phyloP scores from a whole-genome alignment of 2,888 invertebrate genomes.

The Nebria brevicollis region DNA sequence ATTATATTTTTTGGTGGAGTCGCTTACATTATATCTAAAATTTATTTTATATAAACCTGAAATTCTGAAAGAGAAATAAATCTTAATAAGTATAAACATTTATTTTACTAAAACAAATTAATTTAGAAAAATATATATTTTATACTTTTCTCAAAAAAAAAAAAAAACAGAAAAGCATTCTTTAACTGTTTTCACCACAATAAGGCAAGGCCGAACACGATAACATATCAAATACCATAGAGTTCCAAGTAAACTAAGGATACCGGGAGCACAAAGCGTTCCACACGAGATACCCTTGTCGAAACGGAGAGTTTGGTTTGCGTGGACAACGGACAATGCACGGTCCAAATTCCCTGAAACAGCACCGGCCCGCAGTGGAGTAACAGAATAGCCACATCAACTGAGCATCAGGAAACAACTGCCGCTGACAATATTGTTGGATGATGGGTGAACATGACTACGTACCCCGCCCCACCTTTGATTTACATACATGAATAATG shows the following conservation, averaged over 20 bases:
- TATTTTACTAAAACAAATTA: no score
- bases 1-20: no score
- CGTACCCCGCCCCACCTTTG: background rate
- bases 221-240: background rate
- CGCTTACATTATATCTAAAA: no score
- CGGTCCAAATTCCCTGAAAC: background rate
- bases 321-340: background rate
- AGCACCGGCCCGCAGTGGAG: background rate
- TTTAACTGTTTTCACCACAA: background rate
- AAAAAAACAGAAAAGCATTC: no score
- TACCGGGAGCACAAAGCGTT: background rate
- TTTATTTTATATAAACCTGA: no score
- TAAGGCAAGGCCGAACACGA: background rate
- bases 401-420: background rate
- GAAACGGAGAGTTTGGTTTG: background rate
- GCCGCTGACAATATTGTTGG: background rate
- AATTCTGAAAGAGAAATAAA: no score
- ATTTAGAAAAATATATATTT: no score
- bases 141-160: no score
- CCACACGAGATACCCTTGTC: background rate
- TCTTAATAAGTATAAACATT: no score
- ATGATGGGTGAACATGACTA: background rate
- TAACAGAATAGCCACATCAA: background rate
- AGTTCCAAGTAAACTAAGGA: background rate
- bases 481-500: conserved; percentile 1